phyloP scores from a whole-genome alignment of 2,113 vertebrate species.

The Tonatia bakeri region DNA sequence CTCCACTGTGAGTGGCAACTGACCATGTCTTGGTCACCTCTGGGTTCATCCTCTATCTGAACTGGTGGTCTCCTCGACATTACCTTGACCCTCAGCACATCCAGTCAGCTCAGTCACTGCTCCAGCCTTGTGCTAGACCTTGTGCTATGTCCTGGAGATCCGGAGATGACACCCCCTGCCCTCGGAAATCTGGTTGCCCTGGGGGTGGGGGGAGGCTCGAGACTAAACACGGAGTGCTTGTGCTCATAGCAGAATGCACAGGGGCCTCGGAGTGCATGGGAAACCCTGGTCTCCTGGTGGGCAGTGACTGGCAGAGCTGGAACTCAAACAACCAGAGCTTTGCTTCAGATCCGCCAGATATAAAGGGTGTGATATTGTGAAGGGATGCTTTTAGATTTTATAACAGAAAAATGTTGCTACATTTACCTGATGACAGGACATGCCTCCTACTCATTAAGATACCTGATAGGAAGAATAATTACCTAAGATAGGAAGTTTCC shows the following conservation, averaged over 20 bases:
- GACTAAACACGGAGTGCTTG: fast-evolving
- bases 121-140: not conserved
- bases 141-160: not conserved
- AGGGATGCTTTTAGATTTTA: not conserved
- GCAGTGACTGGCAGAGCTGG: not conserved
- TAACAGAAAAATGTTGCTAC: not conserved
- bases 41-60: not conserved
- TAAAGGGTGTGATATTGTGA: not conserved
- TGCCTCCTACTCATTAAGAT: not conserved
- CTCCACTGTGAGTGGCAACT: not conserved
- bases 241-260: too few relatives aligned
- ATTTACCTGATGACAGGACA: not conserved
- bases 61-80: not conserved
- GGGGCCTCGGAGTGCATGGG: not conserved
- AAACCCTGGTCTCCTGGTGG: not conserved
- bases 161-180: not conserved
- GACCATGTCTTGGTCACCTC: not conserved
- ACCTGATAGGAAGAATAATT: not conserved
- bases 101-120: not conserved
- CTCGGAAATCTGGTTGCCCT: not conserved
- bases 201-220: fast-evolving
- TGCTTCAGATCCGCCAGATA: not conserved
- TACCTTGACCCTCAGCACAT: not conserved
- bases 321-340: not conserved
- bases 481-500: not conserved